phyloP scores from a whole-genome alignment of 1,140 invertebrate genomes.

The Drosophila punjabiensis region DNA sequence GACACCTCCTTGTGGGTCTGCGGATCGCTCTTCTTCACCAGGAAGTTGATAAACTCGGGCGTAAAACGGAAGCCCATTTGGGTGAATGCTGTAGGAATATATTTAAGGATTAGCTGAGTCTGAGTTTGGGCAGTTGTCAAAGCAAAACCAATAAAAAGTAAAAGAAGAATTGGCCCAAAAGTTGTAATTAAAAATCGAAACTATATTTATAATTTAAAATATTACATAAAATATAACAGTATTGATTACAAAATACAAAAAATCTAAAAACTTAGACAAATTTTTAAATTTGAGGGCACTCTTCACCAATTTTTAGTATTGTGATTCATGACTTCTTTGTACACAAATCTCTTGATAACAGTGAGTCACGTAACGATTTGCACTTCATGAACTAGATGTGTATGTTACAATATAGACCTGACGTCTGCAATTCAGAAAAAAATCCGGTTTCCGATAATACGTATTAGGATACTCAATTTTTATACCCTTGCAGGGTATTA shows the following conservation, averaged over 20 bases:
- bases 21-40: constrained; percentile 90
- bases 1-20: constrained; percentile 89
- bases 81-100: constrained; percentile 88
- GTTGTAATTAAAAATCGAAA: background rate
- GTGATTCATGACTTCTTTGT: background rate
- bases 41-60: constrained; percentile 91
- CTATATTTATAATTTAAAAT: background rate
- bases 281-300: background rate
- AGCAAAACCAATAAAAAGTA: background rate
- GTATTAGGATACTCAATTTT: background rate
- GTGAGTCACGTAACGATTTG: background rate
- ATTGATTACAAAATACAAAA: background rate
- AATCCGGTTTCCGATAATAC: background rate
- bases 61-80: constrained; percentile 96
- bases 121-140: background rate
- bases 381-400: background rate
- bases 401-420: background rate
- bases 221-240: background rate
- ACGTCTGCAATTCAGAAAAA: background rate
- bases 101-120: background rate
- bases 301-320: background rate
- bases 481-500: background rate
- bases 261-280: background rate
- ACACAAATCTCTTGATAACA: background rate
- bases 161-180: background rate